phyloP scores from a whole-genome alignment of 2,888 invertebrate species.

The Resseliella maxima region DNA sequence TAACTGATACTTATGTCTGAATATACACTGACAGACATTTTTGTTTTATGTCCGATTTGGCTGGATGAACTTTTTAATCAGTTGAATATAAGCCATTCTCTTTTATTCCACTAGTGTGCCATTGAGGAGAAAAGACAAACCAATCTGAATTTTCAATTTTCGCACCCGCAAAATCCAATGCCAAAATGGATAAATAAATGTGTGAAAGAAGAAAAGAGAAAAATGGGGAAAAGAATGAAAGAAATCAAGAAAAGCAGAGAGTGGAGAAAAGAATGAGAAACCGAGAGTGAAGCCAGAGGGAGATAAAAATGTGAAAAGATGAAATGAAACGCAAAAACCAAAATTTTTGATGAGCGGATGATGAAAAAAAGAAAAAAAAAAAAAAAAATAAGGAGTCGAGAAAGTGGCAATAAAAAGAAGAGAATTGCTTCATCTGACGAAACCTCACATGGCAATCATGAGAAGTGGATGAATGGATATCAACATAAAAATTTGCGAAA shows the following conservation, averaged over 20 bases:
- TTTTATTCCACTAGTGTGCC: not conserved
- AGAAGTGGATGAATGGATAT: slow-evolving; percentile 40
- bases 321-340: not conserved
- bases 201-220: not conserved
- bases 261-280: not conserved
- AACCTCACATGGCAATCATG: not conserved
- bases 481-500: slow-evolving; percentile 50
- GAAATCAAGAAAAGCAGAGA: not conserved
- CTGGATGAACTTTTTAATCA: slow-evolving; percentile 37
- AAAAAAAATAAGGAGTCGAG: not conserved
- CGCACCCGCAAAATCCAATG: not conserved
- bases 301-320: too few relatives aligned
- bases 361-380: not conserved
- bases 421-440: not conserved
- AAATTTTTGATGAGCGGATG: not conserved
- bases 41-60: not conserved
- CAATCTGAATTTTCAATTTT: not conserved
- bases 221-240: not conserved
- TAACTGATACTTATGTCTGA: not conserved
- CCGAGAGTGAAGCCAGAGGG: not conserved
- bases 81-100: not conserved
- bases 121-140: not conserved
- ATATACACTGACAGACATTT: too few relatives aligned
- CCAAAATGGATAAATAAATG: too few relatives aligned
- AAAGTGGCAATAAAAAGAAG: slow-evolving; percentile 22